phyloP scores from a whole-genome alignment of 2,888 invertebrate genomes.

The Oithona nana region DNA sequence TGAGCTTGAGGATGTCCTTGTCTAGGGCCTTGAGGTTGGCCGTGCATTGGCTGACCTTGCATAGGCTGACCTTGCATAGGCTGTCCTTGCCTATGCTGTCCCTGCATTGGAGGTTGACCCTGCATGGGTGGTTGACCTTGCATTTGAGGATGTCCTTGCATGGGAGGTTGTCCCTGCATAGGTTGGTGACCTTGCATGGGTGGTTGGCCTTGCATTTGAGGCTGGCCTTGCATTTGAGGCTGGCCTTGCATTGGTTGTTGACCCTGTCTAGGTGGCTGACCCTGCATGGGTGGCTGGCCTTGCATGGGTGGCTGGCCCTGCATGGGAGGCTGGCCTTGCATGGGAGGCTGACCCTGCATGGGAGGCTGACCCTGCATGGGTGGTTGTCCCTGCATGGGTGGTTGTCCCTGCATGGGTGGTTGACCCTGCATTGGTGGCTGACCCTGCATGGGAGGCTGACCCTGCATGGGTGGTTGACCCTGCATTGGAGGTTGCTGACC shows the following conservation, averaged over 20 bases:
- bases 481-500: no score
- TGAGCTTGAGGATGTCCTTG: not conserved
- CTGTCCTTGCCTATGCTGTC: not conserved
- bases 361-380: no score
- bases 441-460: no score
- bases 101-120: not conserved
- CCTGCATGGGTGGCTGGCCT: not conserved
- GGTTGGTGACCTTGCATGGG: not conserved
- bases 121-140: not conserved
- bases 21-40: not conserved
- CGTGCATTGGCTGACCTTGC: no score
- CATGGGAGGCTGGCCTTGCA: no score
- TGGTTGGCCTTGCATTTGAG: not conserved
- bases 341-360: no score
- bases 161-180: not conserved
- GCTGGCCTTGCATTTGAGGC: not conserved
- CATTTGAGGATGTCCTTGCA: not conserved
- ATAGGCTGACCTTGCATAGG: not conserved
- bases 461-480: no score
- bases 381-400: no score
- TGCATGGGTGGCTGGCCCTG: not conserved
- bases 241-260: not conserved
- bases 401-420: no score
- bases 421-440: no score
- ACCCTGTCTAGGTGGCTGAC: not conserved